These are phyloP conservation scores for Hoplodrina blanda DNA, from an alignment of 2,888 invertebrate genomes.

Conservation along the genomic window DNA sequence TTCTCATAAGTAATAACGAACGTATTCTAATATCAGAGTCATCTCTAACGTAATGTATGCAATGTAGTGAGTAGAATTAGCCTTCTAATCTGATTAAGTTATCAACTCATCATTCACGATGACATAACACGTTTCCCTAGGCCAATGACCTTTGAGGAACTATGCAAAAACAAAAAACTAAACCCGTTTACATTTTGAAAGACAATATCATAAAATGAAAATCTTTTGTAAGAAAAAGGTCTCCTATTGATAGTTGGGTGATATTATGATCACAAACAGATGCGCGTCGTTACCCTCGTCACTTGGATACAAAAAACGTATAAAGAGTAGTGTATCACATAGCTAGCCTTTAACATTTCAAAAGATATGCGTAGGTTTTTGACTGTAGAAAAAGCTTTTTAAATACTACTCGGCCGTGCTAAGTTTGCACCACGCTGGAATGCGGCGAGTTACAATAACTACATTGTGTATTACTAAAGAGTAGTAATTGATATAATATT, in stretches of 20 bases:
- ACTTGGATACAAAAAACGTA: slow-evolving; percentile 30
- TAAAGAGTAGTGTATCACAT: slow-evolving; percentile 9
- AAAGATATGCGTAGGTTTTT: background rate
- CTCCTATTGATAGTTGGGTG: slow-evolving; percentile 10
- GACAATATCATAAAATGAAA: slow-evolving; percentile 15
- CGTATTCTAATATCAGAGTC: too few relatives aligned
- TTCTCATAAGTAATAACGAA: too few relatives aligned
- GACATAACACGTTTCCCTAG: background rate
- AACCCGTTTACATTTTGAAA: slow-evolving; percentile 3
- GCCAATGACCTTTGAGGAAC: background rate
- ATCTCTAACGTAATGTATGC: too few relatives aligned
- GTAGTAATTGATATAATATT: too few relatives aligned
- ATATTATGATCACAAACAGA: slow-evolving; percentile 44
- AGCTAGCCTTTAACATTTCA: slow-evolving; percentile 5
- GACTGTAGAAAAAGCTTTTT: background rate
- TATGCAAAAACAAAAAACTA: background rate
- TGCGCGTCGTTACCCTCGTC: slow-evolving; percentile 54
- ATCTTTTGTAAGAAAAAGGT: slow-evolving; percentile 27
- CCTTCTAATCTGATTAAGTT: too few relatives aligned
- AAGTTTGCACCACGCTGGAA: too few relatives aligned
- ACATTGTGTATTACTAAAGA: too few relatives aligned
- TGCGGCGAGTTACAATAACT: too few relatives aligned
- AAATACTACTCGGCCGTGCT: background rate
- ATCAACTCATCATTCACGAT: too few relatives aligned
- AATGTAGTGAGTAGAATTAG: too few relatives aligned